Evolutionary conservation across 2,797 vertebrate genomes (phyloP), one percentile per base, ranked within the genome.

Genomic region (Siniperca undulata): DNA sequence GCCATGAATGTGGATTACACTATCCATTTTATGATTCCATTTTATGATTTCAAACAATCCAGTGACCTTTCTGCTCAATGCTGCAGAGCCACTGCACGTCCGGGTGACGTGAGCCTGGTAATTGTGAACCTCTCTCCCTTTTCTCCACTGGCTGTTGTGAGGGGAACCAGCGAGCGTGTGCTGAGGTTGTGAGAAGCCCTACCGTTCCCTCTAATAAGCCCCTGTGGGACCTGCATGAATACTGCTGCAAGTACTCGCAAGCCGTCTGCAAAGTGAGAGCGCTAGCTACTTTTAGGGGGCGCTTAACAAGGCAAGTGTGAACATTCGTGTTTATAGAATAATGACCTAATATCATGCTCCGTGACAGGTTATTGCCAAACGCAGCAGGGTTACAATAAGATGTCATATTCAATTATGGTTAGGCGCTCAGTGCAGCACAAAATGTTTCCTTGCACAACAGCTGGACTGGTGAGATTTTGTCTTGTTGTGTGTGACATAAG

Each of bases 131-230:
- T 88, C 81, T 88, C 87, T 87, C 73, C 65, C 70, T 72, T 84
- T 84, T 77, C 86, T 91, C 81, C 53, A 10, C 80, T 85, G 89
- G 86, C 89, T 91, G 87, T 87, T 89, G 83, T 81, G 87, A 86
- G 78, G 69, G 78, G 85, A 89, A 76, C 78, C 60, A 19, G 75
- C 42, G 17, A 91, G 85, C 66, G n/a, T 84, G 85, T 84, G 92
- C 91, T 85, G 88, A 91, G 88, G 84, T 91, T 89, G 88, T 89
- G 85, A 91, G 88, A 90, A 91, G 91, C 88, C 88, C 80, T 70
- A 87, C 83, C 88, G 82, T 91, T 89, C 81, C 81, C 81, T 92
- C 88, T 95, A 95, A 95, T 94, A 94, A 93, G 94, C 79, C 91
- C 95, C 95, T 48, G 73, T 94, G 95, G 93, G 95, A 95, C 83